Evolutionary conservation across 2,797 vertebrate genomes (phyloP).

Genomic region (Tapirus indicus): DNA sequence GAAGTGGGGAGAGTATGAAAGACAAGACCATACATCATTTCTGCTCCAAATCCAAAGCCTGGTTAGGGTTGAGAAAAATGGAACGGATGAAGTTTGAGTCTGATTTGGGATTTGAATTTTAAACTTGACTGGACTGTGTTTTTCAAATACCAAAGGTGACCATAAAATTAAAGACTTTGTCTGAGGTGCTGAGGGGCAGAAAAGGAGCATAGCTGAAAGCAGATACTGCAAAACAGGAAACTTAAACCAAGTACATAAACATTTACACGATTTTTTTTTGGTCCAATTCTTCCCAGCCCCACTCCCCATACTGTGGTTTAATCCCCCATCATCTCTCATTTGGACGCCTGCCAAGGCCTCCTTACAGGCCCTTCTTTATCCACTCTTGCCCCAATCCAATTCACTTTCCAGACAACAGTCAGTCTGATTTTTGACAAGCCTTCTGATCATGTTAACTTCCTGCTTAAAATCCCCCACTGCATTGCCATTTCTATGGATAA

Average conservation of each 20-base stretch:
- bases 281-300: background rate
- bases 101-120: slow-evolving; percentile 38
- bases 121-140: slow-evolving; percentile 41
- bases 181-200: background rate
- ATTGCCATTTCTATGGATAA: background rate
- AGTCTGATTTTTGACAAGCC: background rate
- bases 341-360: background rate
- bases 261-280: background rate
- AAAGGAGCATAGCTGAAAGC: background rate
- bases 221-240: background rate
- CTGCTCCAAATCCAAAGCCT: slow-evolving; percentile 6
- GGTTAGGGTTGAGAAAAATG: background rate
- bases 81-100: background rate
- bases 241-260: background rate
- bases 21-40: background rate
- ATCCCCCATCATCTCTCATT: background rate
- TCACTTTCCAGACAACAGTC: background rate
- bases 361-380: background rate
- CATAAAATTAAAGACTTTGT: slow-evolving; percentile 32
- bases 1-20: background rate
- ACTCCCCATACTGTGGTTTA: background rate
- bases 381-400: background rate
- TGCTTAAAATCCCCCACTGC: background rate
- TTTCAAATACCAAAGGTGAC: slow-evolving; percentile 26
- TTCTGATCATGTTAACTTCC: background rate